Base-by-base conservation (phyloP, 1,140 invertebrate genomes). In the Lycorma delicatula region DNA sequence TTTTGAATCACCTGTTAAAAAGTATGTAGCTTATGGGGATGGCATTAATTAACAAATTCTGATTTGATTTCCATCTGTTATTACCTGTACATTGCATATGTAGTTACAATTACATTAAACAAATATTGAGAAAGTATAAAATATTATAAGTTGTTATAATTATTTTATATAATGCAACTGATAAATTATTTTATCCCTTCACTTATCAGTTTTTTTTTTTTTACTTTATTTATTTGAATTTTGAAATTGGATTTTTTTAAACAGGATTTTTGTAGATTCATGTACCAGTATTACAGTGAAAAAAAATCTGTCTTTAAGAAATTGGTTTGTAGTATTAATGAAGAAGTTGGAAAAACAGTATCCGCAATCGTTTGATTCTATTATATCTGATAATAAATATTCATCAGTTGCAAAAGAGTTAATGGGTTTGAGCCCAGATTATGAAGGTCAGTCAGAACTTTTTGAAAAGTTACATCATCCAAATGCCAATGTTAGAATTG, bases 391-490 rank as follows among this genome's bases (percentile, higher is more conserved):
- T 18, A 16, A 16, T 1, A 44, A 44, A 3, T 25, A 25, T 26
- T 50, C 41, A 22, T 20, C 18, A 12, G 48, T 26, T 18, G 23
- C 27, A 3, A 28, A 56, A 22, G 48, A 38, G 13, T 18, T 58
- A 18, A 7, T 58, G 5, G 16, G 22, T 26, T 22, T 58, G 16
- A 34, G 38, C 4, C 56, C 49, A 1, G 29, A n/a, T 26, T 48
- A 57, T 6, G 50, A 26, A 1, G 54, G 47, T 36, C 59, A 16
- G 2, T 72, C 72, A 11, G 77, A 79, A 16, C 72, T 85, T 0
- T 82, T 87, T 57, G 77, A 84, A 65, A 82, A 82, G 48, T 67
- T 89, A 1, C 82, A 83, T 63, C 82, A 87, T 66, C 70, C 77
- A 5, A 82, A 77, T 66, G 62, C 81, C 0, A 70, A 79, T 51